Evolutionary conservation across 2,113 vertebrate genomes (phyloP).

Genomic region (Chaetura pelagica): DNA sequence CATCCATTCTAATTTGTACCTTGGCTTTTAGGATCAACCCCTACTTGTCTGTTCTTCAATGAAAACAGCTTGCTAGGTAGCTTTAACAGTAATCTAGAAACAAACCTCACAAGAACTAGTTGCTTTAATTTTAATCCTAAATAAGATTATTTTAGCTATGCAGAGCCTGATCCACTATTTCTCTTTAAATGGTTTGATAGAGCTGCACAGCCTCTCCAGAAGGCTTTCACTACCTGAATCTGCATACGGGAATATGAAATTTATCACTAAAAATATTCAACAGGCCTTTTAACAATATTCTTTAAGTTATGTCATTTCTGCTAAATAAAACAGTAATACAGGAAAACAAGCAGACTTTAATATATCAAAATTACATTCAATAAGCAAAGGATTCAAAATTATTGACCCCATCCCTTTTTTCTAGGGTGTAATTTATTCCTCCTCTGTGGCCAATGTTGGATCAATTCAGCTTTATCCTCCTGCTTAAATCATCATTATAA

Average conservation of each 20-base stretch:
- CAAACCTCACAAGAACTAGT: background rate
- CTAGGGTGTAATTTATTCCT: background rate
- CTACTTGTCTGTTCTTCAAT: background rate
- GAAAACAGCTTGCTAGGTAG: background rate
- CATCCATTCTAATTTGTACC: background rate
- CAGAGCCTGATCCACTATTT: background rate
- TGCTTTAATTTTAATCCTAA: background rate
- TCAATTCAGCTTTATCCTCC: background rate
- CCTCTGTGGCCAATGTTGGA: background rate
- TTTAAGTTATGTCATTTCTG: background rate
- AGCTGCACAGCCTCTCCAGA: background rate
- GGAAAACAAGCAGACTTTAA: background rate
- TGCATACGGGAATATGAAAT: background rate
- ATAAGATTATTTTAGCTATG: background rate
- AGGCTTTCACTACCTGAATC: background rate
- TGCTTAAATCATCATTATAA: background rate
- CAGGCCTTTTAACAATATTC: background rate
- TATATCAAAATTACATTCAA: background rate
- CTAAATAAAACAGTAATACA: background rate
- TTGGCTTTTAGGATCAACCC: background rate
- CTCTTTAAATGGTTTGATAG: background rate
- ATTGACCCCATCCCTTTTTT: background rate
- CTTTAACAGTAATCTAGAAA: background rate
- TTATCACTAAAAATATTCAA: background rate
- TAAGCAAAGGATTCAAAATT: background rate